Evolutionary conservation across 2,797 vertebrate genomes (phyloP).

Genomic region (Pipistrellus pygmaeus): DNA sequence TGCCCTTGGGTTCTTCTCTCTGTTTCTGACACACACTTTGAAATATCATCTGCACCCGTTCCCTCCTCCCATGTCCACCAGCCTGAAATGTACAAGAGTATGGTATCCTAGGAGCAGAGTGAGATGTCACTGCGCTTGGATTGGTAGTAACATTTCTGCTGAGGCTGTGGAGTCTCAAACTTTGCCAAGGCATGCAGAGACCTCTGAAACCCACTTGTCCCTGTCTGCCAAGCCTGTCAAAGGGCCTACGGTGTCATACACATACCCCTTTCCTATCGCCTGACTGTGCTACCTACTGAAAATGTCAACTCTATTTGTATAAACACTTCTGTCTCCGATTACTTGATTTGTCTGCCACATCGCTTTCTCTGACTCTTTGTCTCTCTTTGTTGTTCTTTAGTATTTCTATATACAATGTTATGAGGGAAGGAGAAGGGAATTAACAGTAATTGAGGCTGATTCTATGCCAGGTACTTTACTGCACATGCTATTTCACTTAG

Average conservation of each 20-base stretch:
- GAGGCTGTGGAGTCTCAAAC: not conserved
- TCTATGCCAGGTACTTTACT: not conserved
- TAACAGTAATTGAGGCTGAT: not conserved
- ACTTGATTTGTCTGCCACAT: not conserved
- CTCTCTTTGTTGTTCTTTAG: not conserved
- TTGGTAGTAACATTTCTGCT: not conserved
- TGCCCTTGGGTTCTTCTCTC: not conserved
- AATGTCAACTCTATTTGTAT: not conserved
- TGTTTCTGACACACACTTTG: not conserved
- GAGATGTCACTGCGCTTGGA: not conserved
- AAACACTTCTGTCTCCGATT: not conserved
- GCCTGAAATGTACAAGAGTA: not conserved
- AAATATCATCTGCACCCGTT: not conserved
- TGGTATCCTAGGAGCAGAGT: not conserved
- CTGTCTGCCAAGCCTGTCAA: not conserved
- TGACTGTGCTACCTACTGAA: not conserved
- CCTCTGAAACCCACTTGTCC: not conserved
- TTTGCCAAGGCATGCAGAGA: not conserved
- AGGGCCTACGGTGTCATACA: too few species aligned
- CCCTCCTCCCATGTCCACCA: not conserved
- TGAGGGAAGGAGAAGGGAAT: not conserved
- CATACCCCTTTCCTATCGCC: not conserved
- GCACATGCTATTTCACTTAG: not conserved
- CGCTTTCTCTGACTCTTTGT: not conserved
- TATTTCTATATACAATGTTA: not conserved